Conservation (phyloP, 2,113 vertebrate species). For the Corythoichthys haematopterus region DNA sequence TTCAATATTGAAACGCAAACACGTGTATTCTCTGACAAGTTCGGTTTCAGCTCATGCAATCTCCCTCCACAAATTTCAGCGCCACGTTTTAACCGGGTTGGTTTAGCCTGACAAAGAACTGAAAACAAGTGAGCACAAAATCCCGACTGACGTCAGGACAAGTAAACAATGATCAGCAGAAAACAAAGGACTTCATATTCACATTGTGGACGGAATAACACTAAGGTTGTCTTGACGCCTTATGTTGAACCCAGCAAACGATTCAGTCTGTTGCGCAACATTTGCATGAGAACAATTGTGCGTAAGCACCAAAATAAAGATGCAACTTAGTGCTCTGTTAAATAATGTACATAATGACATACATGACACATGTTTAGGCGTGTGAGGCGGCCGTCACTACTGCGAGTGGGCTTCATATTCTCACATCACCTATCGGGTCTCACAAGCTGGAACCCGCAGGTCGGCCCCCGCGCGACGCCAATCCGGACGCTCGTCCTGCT, state of each 20-base stretch:
- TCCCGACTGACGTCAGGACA: conserved; percentile 11
- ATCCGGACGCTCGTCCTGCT: conserved; percentile 31
- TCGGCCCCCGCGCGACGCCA: conserved; percentile 44
- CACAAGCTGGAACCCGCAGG: conserved; percentile 56
- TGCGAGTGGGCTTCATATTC: conserved; percentile 5
- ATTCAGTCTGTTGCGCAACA: conserved; percentile 25
- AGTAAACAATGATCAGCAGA: conserved; percentile 7
- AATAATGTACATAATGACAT: conserved; percentile 28
- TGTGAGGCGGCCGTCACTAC: conserved; percentile 12
- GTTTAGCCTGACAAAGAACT: conserved; percentile 14
- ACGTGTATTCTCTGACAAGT: background rate
- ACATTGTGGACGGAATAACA: conserved; percentile 23
- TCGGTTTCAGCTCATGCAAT: background rate
- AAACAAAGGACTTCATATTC: conserved; percentile 19
- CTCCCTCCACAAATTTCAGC: background rate
- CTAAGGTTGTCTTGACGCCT: conserved; percentile 26
- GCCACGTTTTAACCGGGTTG: background rate
- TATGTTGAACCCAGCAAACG: conserved; percentile 55
- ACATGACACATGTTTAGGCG: conserved; percentile 1
- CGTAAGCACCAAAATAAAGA: conserved; percentile 22
- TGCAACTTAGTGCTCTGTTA: conserved; percentile 15
- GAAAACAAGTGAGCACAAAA: conserved; percentile 9
- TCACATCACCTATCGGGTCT: conserved; percentile 7
- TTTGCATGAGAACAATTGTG: conserved; percentile 21
- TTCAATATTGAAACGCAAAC: background rate